Conservation (phyloP, 2,888 invertebrate genomes). For the Fragum whitleyi region DNA sequence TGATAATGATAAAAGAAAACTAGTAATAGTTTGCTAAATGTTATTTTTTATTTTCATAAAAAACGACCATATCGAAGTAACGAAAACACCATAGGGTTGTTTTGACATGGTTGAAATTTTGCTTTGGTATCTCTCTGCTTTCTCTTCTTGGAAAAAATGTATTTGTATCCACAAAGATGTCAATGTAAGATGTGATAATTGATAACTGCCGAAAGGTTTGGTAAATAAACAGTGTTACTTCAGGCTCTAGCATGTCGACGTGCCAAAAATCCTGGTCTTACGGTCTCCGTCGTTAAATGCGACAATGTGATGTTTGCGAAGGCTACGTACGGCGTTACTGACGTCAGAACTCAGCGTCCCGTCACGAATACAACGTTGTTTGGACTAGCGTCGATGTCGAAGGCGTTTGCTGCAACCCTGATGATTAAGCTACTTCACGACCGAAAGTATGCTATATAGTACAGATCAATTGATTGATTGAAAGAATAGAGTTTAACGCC, state of each 20-base stretch:
- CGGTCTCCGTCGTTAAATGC: constrained; percentile 69
- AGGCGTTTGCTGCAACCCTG: constrained; percentile 79
- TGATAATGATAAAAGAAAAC: neutral
- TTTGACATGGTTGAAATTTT: too few relatives aligned
- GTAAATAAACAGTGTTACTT: too few relatives aligned
- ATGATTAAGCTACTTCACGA: constrained; percentile 71
- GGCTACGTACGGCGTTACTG: constrained; percentile 74
- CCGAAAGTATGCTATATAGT: constrained; percentile 66
- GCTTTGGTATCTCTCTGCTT: too few relatives aligned
- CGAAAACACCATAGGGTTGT: too few relatives aligned
- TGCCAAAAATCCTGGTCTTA: constrained; percentile 65
- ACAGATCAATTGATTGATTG: too few relatives aligned
- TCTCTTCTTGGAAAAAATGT: too few relatives aligned
- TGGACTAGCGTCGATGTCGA: constrained; percentile 77
- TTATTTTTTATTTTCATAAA: neutral
- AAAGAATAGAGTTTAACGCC: too few relatives aligned
- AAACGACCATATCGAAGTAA: too few relatives aligned
- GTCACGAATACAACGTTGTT: constrained; percentile 76
- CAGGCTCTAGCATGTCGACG: constrained; percentile 63
- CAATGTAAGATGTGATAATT: too few relatives aligned
- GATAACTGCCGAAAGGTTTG: too few relatives aligned
- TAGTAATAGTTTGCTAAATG: neutral
- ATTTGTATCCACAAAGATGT: too few relatives aligned
- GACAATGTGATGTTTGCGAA: constrained; percentile 69
- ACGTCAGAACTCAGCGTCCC: constrained; percentile 55